Evolutionary conservation across 2,113 vertebrate genomes (phyloP), one percentile per base, ranked within the genome.

Genomic region (Calcarius ornatus): DNA sequence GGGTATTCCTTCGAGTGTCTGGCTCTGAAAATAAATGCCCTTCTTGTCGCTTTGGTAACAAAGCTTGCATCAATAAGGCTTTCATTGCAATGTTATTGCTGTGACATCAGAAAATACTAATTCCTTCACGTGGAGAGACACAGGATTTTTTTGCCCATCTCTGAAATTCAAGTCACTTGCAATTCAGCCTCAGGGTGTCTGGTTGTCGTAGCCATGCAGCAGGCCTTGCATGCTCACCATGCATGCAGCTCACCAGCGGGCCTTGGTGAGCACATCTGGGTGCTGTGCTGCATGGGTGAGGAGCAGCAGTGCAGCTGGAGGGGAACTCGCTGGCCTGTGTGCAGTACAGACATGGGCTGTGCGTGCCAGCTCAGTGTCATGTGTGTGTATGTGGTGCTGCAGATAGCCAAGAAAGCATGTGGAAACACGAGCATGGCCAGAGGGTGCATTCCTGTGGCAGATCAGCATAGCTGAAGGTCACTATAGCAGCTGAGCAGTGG

Each of bases 401-500:
- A 53, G 63, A 31, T 5, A 57, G 57, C 45, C 70, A 28, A 50
- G 73, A 35, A 87, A 61, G 63, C 25, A 0, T 15, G 48, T 3
- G 4, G 81, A 91, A 95, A 79, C 24, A 37, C 0, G 4, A 84
- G 84, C 23, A 5, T n/a, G 59, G 71, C 76, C 59, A 22, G 28
- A 9, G 63, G 25, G 31, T 70, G 40, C 51, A 30, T 93, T 96
- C 88, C 63, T 20, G 0, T 10, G 1, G 1, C 51, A 56, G 66
- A 65, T 35, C 90, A 71, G 54, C 56, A 12, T 64, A 86, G 80
- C 77, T 81, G 86, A 90, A 95, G 87, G 78, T 94, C 90, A 63
- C 27, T 7, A 35, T 43, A 72, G 91, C 94, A 96, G 95, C 95
- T 95, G 94, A 95, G 86, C 56, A 15, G 72, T 65, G 73, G 73